Evolutionary conservation across 2,797 vertebrate species (phyloP), one percentile per base, ranked within the genome.

Genomic region (Aphelocoma californica): DNA sequence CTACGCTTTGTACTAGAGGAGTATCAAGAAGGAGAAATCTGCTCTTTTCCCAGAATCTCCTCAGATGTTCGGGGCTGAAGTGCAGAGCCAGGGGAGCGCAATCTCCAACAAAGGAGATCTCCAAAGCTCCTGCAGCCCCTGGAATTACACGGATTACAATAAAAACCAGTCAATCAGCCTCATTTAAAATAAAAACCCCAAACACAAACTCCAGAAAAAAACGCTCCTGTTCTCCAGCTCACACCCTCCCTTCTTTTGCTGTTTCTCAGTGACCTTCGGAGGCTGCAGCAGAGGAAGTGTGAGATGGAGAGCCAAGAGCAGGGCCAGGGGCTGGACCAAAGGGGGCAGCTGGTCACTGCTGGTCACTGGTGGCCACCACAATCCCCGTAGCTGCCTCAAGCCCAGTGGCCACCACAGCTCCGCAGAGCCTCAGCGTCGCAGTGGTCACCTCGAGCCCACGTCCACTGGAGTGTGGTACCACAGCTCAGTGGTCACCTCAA

Each of bases 31-130:
- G 19, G 24, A 28, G 38, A 40, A 64, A 9, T 4, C 58, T 54
- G 50, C 40, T 51, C 45, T 54, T 70, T 36, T 6, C 34, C 1
- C 0, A 3, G 4, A 53, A 31, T 18, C 29, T 45, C 36, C 40
- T 48, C 1, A 38, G 70, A 26, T 32, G 72, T 45, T 45, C 29
- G 26, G 8, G 29, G 81, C 38, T 9, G 23, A 74, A 64, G 70
- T 1, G 1, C 32, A 50, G 79, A 56, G 64, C 29, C 67, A 31
- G 65, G 45, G 48, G 51, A 81, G 44, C 0, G 0, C 0, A 0
- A 32, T 14, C 86, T 42, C 7, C n/a, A 17, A 14, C 62, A 47
- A 64, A 36, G 53, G 51, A 28, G 15, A 32, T 28, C 72, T 60
- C 78, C 81, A 58, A 11, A 53, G 69, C 69, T 24, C 1, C 38